Evolutionary conservation across 2,797 vertebrate genomes (phyloP).

Genomic region (Bucorvus abyssinicus): DNA sequence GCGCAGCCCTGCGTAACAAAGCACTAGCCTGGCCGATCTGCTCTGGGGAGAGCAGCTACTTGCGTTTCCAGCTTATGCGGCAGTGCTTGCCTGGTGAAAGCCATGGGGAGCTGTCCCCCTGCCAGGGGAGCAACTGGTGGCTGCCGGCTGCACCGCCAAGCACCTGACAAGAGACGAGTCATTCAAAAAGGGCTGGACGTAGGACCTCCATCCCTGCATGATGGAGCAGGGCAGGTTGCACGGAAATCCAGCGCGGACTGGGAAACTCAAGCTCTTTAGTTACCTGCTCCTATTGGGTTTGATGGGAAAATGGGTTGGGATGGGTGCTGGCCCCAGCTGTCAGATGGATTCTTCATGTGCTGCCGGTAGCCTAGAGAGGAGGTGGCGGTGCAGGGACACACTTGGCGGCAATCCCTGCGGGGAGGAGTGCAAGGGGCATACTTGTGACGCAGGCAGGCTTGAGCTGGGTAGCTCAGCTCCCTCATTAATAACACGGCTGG

Average conservation of each 20-base stretch:
- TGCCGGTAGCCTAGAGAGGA: background rate
- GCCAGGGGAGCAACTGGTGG: no score
- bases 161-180: rapidly evolving
- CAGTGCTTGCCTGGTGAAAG: background rate
- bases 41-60: background rate
- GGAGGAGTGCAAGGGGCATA: background rate
- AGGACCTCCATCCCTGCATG: background rate
- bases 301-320: background rate
- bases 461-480: background rate
- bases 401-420: background rate
- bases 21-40: rapidly evolving
- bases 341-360: background rate
- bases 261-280: background rate
- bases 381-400: background rate
- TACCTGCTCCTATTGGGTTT: background rate
- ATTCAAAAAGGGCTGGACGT: background rate
- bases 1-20: background rate
- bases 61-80: background rate
- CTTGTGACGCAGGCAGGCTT: background rate
- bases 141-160: background rate
- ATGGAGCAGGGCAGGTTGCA: background rate
- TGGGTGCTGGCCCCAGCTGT: background rate
- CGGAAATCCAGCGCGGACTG: background rate
- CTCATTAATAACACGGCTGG: background rate
- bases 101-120: background rate